Base-by-base conservation (phyloP, 2,113 vertebrate genomes). In the Plectropomus leopardus region DNA sequence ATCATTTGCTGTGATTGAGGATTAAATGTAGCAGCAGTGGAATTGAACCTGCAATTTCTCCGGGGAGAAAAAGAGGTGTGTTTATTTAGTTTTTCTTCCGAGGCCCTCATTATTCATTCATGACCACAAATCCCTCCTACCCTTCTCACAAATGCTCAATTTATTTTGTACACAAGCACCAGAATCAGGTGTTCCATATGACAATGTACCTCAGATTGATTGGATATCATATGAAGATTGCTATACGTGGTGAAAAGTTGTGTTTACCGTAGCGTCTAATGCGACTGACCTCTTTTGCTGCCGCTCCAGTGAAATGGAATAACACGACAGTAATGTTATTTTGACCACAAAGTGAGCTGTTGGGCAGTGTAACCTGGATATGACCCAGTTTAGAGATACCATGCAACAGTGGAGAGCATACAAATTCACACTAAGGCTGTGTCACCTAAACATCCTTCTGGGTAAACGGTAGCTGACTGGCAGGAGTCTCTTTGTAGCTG, bases 1-100 rank as follows among this genome's bases (percentile, higher is more conserved):
- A 91, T 89, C 72, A 92, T 80, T 86, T 87, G 73, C 85, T 75
- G 79, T 87, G 92, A 92, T 90, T 90, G 92, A 89, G 88, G 93
- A 93, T 92, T 93, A 92, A 89, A 92, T 88, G 88, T 85, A 84
- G 90, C 88, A 86, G 88, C 47, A 30, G 79, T 45, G 19, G 66
- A 88, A 85, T 80, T 70, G 11, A 94, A 90, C 83, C 84, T 81
- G 80, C 64, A 69, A 78, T 88, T 90, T 85, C 69, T 78, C 65
- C 0, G 13, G 65, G 53, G 78, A 76, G 55, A 64, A 67, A 50
- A 47, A 81, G 30, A 53, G 9, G 30, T 57, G 59, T 73, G 45
- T 72, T 7, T 9, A 10, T 40, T 34, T 42, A 1, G 16, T 59
- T 85, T 28, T 65, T 53, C 53, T 30, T 50, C 67, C 11, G n/a